A percentile compares a stretch with the other conserved stretches of the same genome.
These are phyloP conservation scores for Drosophila lini DNA, from an alignment of 1,140 invertebrate genomes.

Conservation along the genomic window DNA sequence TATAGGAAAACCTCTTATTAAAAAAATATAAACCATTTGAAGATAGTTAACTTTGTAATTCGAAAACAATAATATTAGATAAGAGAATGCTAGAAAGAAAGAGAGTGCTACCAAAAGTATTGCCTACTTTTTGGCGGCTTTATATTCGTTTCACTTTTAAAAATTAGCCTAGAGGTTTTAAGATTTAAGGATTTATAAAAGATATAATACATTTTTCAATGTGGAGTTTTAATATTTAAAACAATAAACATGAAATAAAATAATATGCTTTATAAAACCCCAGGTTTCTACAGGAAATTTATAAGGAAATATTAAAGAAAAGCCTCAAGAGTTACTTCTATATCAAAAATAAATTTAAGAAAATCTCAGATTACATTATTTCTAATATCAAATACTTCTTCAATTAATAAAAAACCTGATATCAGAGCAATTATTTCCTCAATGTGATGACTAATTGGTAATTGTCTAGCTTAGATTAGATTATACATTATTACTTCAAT, in stretches of 20 bases:
- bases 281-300: too few species aligned
- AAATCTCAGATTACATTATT: background rate
- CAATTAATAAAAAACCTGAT: background rate
- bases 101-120: background rate
- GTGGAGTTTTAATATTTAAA: background rate
- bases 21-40: constrained; percentile 4
- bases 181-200: fast-evolving
- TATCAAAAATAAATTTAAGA: background rate
- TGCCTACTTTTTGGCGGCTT: constrained; percentile 8
- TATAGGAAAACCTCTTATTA: background rate
- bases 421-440: constrained; percentile 1
- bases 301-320: background rate
- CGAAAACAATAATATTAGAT: background rate
- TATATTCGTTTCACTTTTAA: too few species aligned
- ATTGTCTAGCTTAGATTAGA: constrained; percentile 8
- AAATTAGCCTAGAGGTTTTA: background rate
- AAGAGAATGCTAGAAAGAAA: background rate
- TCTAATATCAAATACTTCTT: background rate
- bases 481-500: background rate
- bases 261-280: too few species aligned
- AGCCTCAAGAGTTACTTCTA: background rate
- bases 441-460: constrained; percentile 2
- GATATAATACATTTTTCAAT: too few species aligned
- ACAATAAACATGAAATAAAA: too few species aligned
- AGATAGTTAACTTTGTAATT: background rate